Conservation (phyloP, 2,113 vertebrate genomes). For the Apodemus speciosus region DNA sequence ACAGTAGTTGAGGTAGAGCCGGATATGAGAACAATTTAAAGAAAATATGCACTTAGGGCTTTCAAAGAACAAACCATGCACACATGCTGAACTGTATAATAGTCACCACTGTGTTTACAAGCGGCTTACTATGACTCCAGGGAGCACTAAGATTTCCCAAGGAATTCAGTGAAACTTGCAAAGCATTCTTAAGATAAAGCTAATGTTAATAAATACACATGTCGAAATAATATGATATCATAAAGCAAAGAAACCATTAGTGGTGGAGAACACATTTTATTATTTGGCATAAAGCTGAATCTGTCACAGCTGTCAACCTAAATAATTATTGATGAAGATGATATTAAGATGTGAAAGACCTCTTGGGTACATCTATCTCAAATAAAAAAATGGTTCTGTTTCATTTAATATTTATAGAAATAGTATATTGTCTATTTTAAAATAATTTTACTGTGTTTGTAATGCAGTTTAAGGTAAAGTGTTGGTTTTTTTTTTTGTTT, state of each 20-base stretch:
- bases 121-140: not conserved
- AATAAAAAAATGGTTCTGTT: not conserved
- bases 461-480: not conserved
- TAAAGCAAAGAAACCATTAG: slow-evolving; percentile 13
- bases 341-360: not conserved
- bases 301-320: not conserved
- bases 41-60: slow-evolving; percentile 63
- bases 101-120: not conserved
- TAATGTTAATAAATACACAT: slow-evolving; percentile 21
- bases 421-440: not conserved
- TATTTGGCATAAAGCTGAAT: not conserved
- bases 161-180: not conserved
- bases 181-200: slow-evolving; percentile 45
- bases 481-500: no score
- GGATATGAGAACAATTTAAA: slow-evolving; percentile 66
- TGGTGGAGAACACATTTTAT: slow-evolving; percentile 19
- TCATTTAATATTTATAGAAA: not conserved
- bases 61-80: slow-evolving; percentile 29
- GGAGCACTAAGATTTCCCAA: not conserved
- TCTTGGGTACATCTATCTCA: not conserved
- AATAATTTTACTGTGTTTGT: not conserved
- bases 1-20: slow-evolving; percentile 18
- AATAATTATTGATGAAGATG: slow-evolving; percentile 28
- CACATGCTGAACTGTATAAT: not conserved
- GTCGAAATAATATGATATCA: slow-evolving; percentile 11